phyloP scores from a whole-genome alignment of 2,113 vertebrate species.

The Sardina pilchardus region DNA sequence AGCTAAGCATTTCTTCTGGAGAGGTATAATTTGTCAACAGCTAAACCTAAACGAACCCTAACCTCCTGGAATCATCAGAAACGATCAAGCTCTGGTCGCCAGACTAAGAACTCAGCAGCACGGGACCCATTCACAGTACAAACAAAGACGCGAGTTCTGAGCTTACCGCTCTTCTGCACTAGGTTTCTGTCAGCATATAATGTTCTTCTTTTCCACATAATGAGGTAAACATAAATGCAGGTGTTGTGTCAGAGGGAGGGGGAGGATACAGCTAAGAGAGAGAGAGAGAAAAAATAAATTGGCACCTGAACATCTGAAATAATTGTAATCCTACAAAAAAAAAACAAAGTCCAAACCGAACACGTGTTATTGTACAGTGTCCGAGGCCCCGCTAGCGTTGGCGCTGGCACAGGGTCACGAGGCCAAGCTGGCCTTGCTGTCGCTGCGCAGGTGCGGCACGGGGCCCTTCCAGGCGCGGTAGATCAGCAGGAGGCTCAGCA shows the following conservation, averaged over 20 bases:
- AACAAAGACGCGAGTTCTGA: not conserved
- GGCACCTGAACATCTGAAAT: not conserved
- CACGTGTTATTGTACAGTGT: no score
- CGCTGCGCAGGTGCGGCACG: slow-evolving; percentile 56
- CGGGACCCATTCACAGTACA: not conserved
- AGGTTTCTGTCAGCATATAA: not conserved
- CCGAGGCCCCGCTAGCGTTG: not conserved
- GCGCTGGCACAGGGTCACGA: not conserved
- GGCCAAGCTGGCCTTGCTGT: not conserved
- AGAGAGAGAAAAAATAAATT: not conserved
- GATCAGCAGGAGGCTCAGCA: slow-evolving; percentile 74
- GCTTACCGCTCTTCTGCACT: not conserved
- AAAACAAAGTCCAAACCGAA: not conserved
- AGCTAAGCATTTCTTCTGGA: not conserved
- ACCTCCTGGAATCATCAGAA: not conserved
- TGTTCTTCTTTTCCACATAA: not conserved
- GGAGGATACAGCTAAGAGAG: not conserved
- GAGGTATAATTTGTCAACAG: not conserved
- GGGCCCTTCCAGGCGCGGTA: slow-evolving; percentile 81
- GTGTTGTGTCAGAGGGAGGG: not conserved
- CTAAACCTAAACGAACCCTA: not conserved
- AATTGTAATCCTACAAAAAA: not conserved
- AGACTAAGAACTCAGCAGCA: not conserved
- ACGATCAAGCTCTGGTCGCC: not conserved
- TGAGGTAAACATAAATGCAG: not conserved